Evolutionary conservation across 2,797 vertebrate species (phyloP).

Genomic region (Antrozous pallidus): DNA sequence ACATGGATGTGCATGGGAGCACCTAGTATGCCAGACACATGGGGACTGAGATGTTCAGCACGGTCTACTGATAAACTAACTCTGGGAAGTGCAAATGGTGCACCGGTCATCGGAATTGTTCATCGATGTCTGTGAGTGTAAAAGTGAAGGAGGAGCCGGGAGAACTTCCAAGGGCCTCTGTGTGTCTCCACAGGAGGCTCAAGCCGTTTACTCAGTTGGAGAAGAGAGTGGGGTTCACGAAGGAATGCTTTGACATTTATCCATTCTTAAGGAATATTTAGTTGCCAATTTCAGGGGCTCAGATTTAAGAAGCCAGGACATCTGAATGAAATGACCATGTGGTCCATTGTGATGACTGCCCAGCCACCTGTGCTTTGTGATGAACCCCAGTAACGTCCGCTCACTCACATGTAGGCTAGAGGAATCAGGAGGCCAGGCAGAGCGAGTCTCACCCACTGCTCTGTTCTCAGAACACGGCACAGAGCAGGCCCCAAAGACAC

Average conservation of each 20-base stretch:
- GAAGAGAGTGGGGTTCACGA: not conserved
- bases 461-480: not conserved
- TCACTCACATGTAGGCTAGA: accelerated
- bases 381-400: not conserved
- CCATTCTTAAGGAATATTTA: not conserved
- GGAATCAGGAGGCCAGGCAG: accelerated
- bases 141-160: not conserved
- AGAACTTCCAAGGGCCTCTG: not conserved
- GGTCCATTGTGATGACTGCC: accelerated
- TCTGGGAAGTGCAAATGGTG: not conserved
- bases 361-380: not conserved
- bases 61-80: not conserved
- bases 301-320: not conserved
- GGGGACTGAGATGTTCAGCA: not conserved
- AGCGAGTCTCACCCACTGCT: no score
- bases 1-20: not conserved
- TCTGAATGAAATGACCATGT: not conserved
- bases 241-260: not conserved
- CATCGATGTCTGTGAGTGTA: not conserved
- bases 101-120: not conserved
- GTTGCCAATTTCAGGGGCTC: not conserved
- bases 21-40: no score
- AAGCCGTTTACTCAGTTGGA: not conserved
- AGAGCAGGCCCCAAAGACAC: not conserved
- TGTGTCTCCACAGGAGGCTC: not conserved